Base-by-base conservation (phyloP, 2,888 invertebrate species). In the Cephalotes varians region DNA sequence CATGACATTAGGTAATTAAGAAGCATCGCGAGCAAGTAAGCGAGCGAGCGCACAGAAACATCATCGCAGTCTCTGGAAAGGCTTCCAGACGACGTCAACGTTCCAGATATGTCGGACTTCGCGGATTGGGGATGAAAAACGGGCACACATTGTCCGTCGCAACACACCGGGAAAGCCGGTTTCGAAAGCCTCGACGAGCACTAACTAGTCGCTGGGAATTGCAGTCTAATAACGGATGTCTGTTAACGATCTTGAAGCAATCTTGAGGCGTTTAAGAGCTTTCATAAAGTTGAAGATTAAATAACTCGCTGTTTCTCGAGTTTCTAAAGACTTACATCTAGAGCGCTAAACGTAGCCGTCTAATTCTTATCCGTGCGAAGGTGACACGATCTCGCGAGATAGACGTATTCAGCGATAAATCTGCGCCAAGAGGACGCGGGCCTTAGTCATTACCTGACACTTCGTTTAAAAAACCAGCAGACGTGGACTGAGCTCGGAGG, bases 1-100 rank as follows among this genome's bases (percentile, higher is more conserved):
- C 69, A 69, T 56, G 84, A 73, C 85, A 73, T 87, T 85, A 79
- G 82, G 80, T 87, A 89, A 89, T 87, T 87, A 89, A 85, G 84
- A 85, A 87, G 83, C 85, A 67, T 87, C 74, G 83, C 79, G 60
- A 71, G 74, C 73, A 25, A 49, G 10, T 25, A 49, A 15, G 34
- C 25, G 34, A 7, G 15, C 37, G 31, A 10, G n/a, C 12, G 62
- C 31, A 31, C 85, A 83, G 84, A 83, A 86, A 87, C 64, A 79
- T 84, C 54, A 67, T 49, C 58, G 74, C 49, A 62, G 81, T 83
- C 83, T 85, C 83, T 85, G 71, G 60, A 86, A 88, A 85, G 85
- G 88, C 64, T 88, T 86, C 44, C 84, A 64, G 64, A 67, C 56
- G 44, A 49, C 65, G 37, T 76, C 44, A n/a, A n/a, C n/a, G n/a